phyloP scores from a whole-genome alignment of 2,888 invertebrate genomes.

The Augochlorella aurata region DNA sequence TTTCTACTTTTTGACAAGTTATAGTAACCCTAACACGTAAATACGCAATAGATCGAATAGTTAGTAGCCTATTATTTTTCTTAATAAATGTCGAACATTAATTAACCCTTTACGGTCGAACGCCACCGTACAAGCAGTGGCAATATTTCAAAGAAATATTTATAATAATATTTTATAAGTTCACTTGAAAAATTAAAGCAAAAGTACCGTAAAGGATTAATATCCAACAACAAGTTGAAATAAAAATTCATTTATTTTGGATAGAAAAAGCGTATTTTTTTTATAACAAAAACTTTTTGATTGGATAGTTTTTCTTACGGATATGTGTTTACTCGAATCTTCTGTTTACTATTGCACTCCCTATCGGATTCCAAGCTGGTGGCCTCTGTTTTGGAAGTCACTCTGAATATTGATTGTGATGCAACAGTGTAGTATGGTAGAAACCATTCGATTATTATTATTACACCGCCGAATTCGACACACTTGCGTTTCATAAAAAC shows the following conservation, averaged over 20 bases:
- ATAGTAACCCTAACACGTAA: neutral
- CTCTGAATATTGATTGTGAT: conserved; percentile 5
- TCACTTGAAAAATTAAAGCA: no score
- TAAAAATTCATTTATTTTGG: no score
- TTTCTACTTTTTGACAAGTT: no score
- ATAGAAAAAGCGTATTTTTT: neutral
- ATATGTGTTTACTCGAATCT: conserved; percentile 1
- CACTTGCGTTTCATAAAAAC: neutral
- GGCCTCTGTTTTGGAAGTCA: neutral
- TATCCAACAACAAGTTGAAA: no score
- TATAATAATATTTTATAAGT: no score
- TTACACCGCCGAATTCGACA: neutral
- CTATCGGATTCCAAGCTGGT: neutral
- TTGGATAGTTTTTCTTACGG: neutral
- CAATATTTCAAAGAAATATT: no score
- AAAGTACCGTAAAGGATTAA: no score
- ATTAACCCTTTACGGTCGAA: neutral
- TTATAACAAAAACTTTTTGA: neutral
- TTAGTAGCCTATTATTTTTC: neutral
- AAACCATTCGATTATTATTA: neutral
- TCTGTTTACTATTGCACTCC: neutral
- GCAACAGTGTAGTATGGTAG: neutral
- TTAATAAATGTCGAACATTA: neutral
- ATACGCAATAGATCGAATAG: neutral
- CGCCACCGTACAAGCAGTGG: no score